Conservation (phyloP, 2,888 invertebrate genomes). For the Dasysyrphus albostriatus region DNA sequence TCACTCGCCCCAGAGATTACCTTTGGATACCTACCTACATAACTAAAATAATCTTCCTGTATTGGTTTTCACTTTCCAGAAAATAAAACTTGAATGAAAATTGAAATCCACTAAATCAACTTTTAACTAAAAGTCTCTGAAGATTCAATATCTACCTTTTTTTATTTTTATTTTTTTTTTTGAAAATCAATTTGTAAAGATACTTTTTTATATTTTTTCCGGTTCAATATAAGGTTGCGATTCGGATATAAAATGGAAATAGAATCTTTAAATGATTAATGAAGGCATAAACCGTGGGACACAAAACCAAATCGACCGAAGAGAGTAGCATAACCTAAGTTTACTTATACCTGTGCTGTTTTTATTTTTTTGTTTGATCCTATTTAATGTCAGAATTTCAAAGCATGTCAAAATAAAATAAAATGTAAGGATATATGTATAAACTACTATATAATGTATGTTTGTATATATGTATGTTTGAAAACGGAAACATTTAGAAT, state of each 20-base stretch:
- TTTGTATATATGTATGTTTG: neutral
- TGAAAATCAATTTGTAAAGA: slow-evolving; percentile 53
- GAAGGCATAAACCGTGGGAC: slow-evolving; percentile 70
- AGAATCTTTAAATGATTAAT: slow-evolving; percentile 72
- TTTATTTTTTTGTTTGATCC: slow-evolving; percentile 46
- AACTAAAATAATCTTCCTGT: neutral
- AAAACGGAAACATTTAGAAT: slow-evolving; percentile 19
- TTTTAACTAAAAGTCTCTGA: slow-evolving; percentile 27
- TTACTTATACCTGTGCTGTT: neutral
- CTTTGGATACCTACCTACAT: neutral
- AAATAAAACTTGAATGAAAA: slow-evolving; percentile 21
- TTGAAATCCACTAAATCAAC: slow-evolving; percentile 31
- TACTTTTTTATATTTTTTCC: slow-evolving; percentile 18
- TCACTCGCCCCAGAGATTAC: neutral
- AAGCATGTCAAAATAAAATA: slow-evolving; percentile 38
- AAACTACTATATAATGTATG: no score
- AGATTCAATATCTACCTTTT: slow-evolving; percentile 24
- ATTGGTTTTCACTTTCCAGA: slow-evolving; percentile 12
- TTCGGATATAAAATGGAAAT: slow-evolving; percentile 56
- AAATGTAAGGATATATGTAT: slow-evolving; percentile 4
- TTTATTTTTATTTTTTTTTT: slow-evolving; percentile 12
- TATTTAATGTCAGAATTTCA: slow-evolving; percentile 55
- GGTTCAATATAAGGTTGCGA: slow-evolving; percentile 42
- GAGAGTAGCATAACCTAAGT: neutral
- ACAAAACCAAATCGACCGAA: slow-evolving; percentile 33